phyloP scores from a whole-genome alignment of 2,113 vertebrate genomes.

The Pituophis catenifer region DNA sequence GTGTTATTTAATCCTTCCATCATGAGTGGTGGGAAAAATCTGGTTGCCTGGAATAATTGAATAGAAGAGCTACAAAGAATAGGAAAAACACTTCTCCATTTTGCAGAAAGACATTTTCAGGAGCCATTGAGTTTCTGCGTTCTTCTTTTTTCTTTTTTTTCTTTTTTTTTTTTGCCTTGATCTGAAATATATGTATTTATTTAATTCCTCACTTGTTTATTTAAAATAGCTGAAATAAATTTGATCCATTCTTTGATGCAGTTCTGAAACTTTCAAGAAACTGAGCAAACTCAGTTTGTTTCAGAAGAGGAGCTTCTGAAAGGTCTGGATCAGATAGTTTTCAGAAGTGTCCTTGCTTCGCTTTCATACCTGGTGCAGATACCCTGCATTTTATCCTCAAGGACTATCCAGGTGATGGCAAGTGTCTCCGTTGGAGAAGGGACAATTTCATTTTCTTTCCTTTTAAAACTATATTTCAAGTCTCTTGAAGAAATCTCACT shows the following conservation, averaged over 20 bases:
- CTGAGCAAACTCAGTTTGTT: neutral
- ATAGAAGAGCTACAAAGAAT: neutral
- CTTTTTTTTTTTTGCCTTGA: neutral
- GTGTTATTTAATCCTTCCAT: neutral
- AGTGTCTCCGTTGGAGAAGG: neutral
- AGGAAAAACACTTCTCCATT: neutral
- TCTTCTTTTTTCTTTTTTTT: neutral
- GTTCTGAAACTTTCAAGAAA: neutral
- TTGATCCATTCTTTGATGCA: neutral
- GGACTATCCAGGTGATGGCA: neutral
- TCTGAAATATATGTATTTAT: neutral
- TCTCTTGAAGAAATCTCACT: neutral
- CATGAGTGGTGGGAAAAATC: neutral
- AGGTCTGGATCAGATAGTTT: neutral
- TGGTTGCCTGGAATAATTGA: neutral
- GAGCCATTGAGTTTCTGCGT: neutral
- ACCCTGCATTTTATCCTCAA: neutral
- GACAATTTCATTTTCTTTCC: neutral
- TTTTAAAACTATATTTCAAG: neutral
- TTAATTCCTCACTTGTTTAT: neutral
- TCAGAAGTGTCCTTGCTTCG: neutral
- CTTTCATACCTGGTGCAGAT: neutral
- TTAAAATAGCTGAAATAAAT: neutral
- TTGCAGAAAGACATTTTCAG: neutral
- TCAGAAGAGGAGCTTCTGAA: neutral